Conservation (phyloP, 2,888 invertebrate genomes). For the Cetonia aurata region DNA sequence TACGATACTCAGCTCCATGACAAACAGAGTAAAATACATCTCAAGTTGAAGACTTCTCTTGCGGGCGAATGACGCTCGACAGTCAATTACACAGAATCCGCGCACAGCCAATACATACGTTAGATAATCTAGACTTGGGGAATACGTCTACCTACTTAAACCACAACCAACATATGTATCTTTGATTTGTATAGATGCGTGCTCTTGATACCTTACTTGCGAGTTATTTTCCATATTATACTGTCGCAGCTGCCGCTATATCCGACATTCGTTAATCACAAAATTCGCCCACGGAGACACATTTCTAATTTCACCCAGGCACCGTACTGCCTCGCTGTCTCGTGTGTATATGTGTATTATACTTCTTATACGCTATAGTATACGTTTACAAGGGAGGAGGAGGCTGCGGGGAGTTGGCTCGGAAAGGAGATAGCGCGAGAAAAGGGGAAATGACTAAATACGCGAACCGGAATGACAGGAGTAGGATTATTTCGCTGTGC, state of each 20-base stretch:
- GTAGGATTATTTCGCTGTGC: constrained; percentile 53
- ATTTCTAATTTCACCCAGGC: constrained; percentile 39
- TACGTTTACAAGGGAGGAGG: constrained; percentile 8
- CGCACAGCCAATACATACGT: not conserved
- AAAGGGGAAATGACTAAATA: not conserved
- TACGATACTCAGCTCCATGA: no score
- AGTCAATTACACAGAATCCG: constrained; percentile 19
- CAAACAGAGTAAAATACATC: no score
- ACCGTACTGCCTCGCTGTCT: constrained; percentile 3
- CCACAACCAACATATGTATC: constrained; percentile 15
- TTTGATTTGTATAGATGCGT: constrained; percentile 23
- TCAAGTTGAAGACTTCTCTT: no score
- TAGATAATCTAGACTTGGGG: constrained; percentile 7
- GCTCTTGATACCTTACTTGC: constrained; percentile 13
- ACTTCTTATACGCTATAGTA: no score
- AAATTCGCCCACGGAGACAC: constrained; percentile 45
- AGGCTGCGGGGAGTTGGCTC: not conserved
- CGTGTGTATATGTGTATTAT: not conserved
- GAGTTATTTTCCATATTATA: constrained; percentile 19
- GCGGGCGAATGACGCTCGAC: not conserved
- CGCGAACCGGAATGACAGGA: constrained; percentile 23
- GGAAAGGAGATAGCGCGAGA: no score
- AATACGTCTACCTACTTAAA: constrained; percentile 14
- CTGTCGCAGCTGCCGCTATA: constrained; percentile 15
- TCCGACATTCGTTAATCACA: constrained; percentile 44